These are phyloP conservation scores for Otus sunia DNA, from an alignment of 2,113 vertebrate species.

Conservation along the genomic window DNA sequence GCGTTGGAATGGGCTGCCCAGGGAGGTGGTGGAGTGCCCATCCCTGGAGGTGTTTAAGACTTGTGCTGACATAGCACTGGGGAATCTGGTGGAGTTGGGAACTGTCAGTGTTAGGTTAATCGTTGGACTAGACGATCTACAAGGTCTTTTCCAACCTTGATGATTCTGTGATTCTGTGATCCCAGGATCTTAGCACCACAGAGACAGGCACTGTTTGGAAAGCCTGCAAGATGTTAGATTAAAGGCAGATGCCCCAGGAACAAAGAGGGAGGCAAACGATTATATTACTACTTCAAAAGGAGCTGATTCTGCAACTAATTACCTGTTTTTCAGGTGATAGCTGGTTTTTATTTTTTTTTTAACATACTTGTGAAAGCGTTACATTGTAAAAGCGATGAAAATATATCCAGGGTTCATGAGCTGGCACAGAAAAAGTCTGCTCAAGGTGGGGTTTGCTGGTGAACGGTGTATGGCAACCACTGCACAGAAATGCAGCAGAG, in stretches of 20 bases:
- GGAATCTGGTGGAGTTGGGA: too few relatives aligned
- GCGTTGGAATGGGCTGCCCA: too few relatives aligned
- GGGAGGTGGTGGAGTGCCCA: too few relatives aligned
- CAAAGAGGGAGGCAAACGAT: neutral
- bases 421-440: neutral
- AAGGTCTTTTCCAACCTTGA: too few relatives aligned
- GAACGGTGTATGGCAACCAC: rapidly evolving
- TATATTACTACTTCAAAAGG: neutral
- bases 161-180: too few relatives aligned
- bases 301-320: neutral
- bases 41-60: too few relatives aligned
- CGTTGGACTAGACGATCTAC: too few relatives aligned
- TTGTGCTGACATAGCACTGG: too few relatives aligned
- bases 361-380: neutral
- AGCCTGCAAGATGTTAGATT: neutral
- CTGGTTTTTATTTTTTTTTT: neutral
- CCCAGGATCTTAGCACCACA: neutral
- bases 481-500: neutral
- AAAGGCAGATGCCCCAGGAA: conserved; percentile 8
- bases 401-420: neutral
- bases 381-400: neutral
- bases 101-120: too few relatives aligned
- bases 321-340: neutral
- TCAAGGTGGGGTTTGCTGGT: neutral
- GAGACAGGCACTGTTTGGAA: neutral